A percentile compares a stretch with the other conserved stretches of the same genome.
Conservation (phyloP, 1,140 invertebrate species). For the Leptinotarsa texana region DNA sequence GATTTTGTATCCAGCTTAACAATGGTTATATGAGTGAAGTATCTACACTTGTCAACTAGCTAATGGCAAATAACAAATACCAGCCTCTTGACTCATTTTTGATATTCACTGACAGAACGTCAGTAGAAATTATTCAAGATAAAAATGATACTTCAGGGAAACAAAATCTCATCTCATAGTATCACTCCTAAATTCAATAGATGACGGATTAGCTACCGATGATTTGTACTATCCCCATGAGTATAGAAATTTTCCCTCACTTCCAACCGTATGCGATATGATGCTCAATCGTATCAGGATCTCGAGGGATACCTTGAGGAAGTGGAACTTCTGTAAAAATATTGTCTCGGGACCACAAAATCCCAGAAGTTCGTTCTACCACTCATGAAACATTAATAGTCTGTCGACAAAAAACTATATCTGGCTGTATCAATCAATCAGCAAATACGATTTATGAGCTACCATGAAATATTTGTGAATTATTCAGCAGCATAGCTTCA, state of each 20-base stretch:
- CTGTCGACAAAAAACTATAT: not conserved
- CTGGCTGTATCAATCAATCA: not conserved
- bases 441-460: not conserved
- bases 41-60: too few species aligned
- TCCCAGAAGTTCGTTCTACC: not conserved
- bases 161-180: too few species aligned
- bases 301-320: not conserved
- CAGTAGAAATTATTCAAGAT: too few species aligned
- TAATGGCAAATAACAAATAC: too few species aligned
- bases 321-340: not conserved
- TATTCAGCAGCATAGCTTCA: too few species aligned
- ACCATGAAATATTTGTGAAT: too few species aligned
- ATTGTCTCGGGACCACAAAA: not conserved
- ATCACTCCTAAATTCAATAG: too few species aligned
- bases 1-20: too few species aligned
- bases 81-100: too few species aligned
- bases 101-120: too few species aligned
- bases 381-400: slow-evolving; percentile 4
- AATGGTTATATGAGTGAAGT: too few species aligned
- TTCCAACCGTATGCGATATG: not conserved
- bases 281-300: not conserved
- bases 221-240: slow-evolving; percentile 5
- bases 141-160: too few species aligned
- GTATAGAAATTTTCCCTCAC: not conserved
- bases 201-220: not conserved